Conservation (phyloP, 2,888 invertebrate genomes). For the Drosophila pseudotakahashii region DNA sequence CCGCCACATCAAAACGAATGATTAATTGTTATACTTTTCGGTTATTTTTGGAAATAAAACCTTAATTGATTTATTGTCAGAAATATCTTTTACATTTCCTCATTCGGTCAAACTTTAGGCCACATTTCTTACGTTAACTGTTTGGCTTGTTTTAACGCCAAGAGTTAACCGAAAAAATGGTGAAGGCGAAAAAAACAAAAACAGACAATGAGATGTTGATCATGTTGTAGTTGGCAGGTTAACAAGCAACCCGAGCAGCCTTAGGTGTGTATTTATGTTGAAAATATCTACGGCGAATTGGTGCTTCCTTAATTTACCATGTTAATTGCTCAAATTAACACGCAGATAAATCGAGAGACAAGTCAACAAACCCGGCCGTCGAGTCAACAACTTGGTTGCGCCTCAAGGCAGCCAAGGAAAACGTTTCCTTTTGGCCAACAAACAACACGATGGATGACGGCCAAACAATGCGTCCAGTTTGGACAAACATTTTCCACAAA, state of each 20-base stretch:
- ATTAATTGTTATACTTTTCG: slow-evolving; percentile 9
- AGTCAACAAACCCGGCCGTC: slow-evolving; percentile 36
- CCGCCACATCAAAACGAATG: neutral
- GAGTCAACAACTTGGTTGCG: slow-evolving; percentile 32
- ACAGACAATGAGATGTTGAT: slow-evolving; percentile 41
- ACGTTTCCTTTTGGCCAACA: slow-evolving; percentile 20
- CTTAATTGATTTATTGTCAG: slow-evolving; percentile 7
- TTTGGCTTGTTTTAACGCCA: slow-evolving; percentile 13
- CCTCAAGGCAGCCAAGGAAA: slow-evolving; percentile 21
- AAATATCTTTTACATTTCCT: slow-evolving; percentile 19
- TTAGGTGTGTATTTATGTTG: slow-evolving; percentile 39
- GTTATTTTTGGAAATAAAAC: slow-evolving; percentile 2
- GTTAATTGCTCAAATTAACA: slow-evolving; percentile 63
- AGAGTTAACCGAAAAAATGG: slow-evolving; percentile 20
- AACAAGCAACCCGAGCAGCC: slow-evolving; percentile 43
- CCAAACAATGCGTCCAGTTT: slow-evolving; percentile 41
- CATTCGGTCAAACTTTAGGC: slow-evolving; percentile 14
- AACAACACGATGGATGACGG: neutral
- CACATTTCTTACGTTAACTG: slow-evolving; percentile 14
- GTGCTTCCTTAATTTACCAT: slow-evolving; percentile 63
- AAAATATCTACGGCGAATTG: slow-evolving; percentile 48
- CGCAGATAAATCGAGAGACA: slow-evolving; percentile 58
- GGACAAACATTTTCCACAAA: slow-evolving; percentile 36
- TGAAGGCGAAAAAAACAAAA: slow-evolving; percentile 17
- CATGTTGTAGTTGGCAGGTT: slow-evolving; percentile 49